Percentiles rank a stretch among this genome's conserved stretches.
Conservation (phyloP, 2,113 vertebrate species). For the Zosterops hypoxanthus region DNA sequence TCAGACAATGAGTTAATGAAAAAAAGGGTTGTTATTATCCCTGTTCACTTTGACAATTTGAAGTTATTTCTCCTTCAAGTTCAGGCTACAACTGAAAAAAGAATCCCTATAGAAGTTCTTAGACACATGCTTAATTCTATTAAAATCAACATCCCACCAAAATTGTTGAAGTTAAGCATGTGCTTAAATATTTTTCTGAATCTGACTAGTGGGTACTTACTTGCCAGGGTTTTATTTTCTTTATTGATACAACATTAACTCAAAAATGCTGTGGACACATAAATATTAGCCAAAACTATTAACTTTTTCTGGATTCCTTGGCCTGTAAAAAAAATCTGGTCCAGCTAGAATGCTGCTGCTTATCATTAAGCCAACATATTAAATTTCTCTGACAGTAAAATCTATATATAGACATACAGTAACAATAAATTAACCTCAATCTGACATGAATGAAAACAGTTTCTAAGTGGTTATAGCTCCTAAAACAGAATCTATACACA, state of each 20-base stretch:
- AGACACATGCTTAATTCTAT: neutral
- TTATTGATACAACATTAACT: conserved; percentile 14
- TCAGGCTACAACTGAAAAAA: neutral
- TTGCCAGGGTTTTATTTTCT: conserved; percentile 11
- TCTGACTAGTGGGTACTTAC: neutral
- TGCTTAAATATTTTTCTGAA: neutral
- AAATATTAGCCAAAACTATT: conserved; percentile 41
- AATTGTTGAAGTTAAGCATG: neutral
- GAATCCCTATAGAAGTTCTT: neutral
- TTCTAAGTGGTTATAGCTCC: conserved; percentile 79
- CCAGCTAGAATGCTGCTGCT: conserved; percentile 53
- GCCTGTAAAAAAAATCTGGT: conserved; percentile 17
- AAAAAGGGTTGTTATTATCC: neutral
- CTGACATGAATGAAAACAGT: conserved; percentile 80
- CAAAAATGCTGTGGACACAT: neutral
- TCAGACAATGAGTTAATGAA: neutral
- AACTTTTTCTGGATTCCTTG: conserved; percentile 35
- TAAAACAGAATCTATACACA: conserved; percentile 78
- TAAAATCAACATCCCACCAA: conserved; percentile 17
- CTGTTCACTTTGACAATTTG: neutral
- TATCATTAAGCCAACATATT: conserved; percentile 73
- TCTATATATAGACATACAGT: conserved; percentile 71
- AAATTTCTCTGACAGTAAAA: conserved; percentile 72
- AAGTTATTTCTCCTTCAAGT: conserved; percentile 21
- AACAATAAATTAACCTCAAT: conserved; percentile 81